These are phyloP conservation scores for Saccostrea echinata DNA, from an alignment of 1,140 invertebrate genomes.

Conservation along the genomic window DNA sequence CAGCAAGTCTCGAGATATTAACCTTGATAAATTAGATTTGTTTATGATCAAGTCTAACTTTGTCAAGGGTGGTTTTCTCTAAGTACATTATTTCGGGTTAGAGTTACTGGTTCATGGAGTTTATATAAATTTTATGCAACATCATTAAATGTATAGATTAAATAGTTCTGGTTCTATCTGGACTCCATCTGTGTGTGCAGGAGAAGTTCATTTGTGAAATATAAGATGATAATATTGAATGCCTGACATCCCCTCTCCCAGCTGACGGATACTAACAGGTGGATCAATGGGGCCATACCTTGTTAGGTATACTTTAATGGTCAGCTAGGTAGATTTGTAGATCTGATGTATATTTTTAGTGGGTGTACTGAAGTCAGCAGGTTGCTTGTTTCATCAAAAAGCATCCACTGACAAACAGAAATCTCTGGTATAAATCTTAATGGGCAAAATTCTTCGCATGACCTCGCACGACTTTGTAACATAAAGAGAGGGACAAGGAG, in stretches of 20 bases:
- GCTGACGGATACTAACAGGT: not conserved
- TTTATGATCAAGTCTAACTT: not conserved
- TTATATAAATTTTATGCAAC: slow-evolving; percentile 28
- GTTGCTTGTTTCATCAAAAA: slow-evolving; percentile 30
- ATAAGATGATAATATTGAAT: slow-evolving; percentile 20
- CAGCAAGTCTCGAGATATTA: slow-evolving; percentile 19
- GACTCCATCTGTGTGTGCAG: slow-evolving; percentile 6
- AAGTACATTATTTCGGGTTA: not conserved
- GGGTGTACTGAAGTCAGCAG: not conserved
- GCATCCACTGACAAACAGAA: not conserved
- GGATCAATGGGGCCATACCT: not conserved
- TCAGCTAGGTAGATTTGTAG: not conserved
- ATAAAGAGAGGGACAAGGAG: not conserved
- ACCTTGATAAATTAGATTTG: not conserved
- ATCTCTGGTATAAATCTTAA: slow-evolving; percentile 12
- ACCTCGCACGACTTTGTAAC: slow-evolving; percentile 6
- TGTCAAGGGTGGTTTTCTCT: slow-evolving; percentile 23
- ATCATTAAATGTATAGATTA: slow-evolving; percentile 16
- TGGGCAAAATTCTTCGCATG: slow-evolving; percentile 21
- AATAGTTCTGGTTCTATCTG: not conserved
- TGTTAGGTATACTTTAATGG: slow-evolving; percentile 29
- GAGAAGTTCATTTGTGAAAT: slow-evolving; percentile 21
- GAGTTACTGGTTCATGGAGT: slow-evolving; percentile 25
- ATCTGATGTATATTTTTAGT: not conserved
- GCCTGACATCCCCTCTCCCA: not conserved